phyloP scores from a whole-genome alignment of 2,113 vertebrate genomes.

The Phycodurus eques region DNA sequence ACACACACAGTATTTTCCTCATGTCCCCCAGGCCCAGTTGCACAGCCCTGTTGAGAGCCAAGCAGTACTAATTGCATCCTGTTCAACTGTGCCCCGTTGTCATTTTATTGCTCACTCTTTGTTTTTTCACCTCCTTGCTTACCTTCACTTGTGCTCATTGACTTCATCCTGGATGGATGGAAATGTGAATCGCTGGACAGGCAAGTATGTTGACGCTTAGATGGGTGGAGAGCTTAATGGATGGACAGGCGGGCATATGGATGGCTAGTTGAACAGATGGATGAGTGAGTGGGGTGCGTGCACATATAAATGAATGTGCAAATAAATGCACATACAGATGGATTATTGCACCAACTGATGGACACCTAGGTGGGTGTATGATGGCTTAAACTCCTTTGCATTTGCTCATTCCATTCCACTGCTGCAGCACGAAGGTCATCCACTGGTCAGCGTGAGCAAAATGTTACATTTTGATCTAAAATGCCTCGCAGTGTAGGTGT shows the following conservation, averaged over 20 bases:
- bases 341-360: not conserved
- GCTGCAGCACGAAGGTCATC: not conserved
- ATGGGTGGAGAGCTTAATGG: no score
- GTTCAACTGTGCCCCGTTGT: not conserved
- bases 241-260: no score
- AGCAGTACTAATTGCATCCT: constrained; percentile 43
- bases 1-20: not conserved
- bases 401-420: not conserved
- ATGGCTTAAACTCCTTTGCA: not conserved
- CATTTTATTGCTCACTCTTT: not conserved
- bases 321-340: not conserved
- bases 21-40: constrained; percentile 25
- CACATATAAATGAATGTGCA: not conserved
- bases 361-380: not conserved
- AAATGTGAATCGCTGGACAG: not conserved
- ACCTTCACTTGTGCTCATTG: not conserved
- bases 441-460: not conserved
- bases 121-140: not conserved
- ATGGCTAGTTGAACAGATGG: not conserved
- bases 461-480: constrained; percentile 3
- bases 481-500: not conserved
- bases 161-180: not conserved
- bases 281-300: not conserved
- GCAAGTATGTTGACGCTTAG: no score
- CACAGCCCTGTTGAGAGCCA: constrained; percentile 23